Conservation (phyloP, 2,888 invertebrate genomes). For the Mongoloraphidia duomilia region DNA sequence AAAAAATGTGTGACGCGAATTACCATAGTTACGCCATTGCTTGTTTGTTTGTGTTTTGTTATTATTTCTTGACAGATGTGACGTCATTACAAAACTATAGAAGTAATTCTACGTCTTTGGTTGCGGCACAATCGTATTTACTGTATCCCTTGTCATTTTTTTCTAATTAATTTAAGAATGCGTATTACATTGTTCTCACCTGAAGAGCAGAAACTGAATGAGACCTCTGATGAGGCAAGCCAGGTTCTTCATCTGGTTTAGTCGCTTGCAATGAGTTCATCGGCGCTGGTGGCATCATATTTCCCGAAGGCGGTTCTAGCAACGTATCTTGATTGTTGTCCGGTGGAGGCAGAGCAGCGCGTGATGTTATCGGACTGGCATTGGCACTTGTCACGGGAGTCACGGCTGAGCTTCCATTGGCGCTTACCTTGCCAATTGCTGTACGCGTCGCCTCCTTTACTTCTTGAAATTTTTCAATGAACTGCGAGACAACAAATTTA, state of each 20-base stretch:
- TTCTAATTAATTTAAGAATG: no score
- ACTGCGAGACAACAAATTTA: constrained; percentile 36
- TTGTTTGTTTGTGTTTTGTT: no score
- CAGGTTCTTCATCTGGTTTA: constrained; percentile 30
- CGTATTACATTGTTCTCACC: constrained; percentile 21
- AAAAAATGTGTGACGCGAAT: no score
- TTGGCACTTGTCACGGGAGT: constrained; percentile 80
- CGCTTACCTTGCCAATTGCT: constrained; percentile 47
- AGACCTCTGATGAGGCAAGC: constrained; percentile 42
- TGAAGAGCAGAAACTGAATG: constrained; percentile 44
- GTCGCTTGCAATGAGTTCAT: constrained; percentile 16
- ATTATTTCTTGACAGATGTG: no score
- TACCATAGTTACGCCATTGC: no score
- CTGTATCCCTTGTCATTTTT: no score
- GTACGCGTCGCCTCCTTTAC: constrained; percentile 87
- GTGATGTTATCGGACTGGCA: constrained; percentile 67
- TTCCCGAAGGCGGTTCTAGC: constrained; percentile 31
- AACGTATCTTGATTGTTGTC: constrained; percentile 30
- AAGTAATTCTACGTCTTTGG: no score
- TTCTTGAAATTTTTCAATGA: constrained; percentile 96
- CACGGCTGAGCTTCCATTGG: constrained; percentile 45
- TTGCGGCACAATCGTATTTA: no score
- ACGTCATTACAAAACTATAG: no score
- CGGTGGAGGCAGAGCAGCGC: constrained; percentile 41
- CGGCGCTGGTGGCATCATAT: constrained; percentile 24